Evolutionary conservation across 2,113 vertebrate genomes (phyloP).

Genomic region (Thamnaconus septentrionalis): DNA sequence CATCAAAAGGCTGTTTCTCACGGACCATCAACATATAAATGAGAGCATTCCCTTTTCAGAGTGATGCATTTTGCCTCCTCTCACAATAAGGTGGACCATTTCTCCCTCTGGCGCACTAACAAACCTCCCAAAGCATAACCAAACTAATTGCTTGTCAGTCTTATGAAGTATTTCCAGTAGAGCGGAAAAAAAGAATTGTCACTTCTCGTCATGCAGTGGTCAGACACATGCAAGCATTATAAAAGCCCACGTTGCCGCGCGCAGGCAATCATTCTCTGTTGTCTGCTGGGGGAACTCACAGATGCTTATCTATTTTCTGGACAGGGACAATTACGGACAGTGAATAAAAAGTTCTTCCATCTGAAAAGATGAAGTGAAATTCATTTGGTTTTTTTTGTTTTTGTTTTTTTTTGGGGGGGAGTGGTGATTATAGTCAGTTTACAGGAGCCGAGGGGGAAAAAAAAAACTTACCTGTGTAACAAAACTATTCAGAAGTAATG

Average conservation of each 20-base stretch:
- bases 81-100: conserved; percentile 54
- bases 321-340: conserved; percentile 35
- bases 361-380: not conserved
- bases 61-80: conserved; percentile 39
- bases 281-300: conserved; percentile 2
- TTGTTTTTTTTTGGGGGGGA: not conserved
- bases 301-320: conserved; percentile 31
- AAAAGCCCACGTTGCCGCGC: conserved; percentile 38
- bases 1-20: conserved; percentile 51
- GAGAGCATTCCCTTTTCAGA: conserved; percentile 48
- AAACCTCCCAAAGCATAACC: conserved; percentile 59
- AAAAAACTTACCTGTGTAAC: conserved; percentile 80
- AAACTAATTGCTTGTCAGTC: conserved; percentile 68
- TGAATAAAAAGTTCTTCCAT: conserved; percentile 3
- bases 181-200: conserved; percentile 46
- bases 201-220: conserved; percentile 46
- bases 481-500: conserved; percentile 75
- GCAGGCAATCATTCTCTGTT: conserved; percentile 35
- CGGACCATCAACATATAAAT: conserved; percentile 50
- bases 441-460: not conserved
- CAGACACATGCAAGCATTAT: conserved; percentile 30
- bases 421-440: no score
- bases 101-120: conserved; percentile 44
- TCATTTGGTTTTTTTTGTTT: not conserved
- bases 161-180: conserved; percentile 53